phyloP scores from a whole-genome alignment of 1,140 invertebrate species.

The Lepidurus arcticus region DNA sequence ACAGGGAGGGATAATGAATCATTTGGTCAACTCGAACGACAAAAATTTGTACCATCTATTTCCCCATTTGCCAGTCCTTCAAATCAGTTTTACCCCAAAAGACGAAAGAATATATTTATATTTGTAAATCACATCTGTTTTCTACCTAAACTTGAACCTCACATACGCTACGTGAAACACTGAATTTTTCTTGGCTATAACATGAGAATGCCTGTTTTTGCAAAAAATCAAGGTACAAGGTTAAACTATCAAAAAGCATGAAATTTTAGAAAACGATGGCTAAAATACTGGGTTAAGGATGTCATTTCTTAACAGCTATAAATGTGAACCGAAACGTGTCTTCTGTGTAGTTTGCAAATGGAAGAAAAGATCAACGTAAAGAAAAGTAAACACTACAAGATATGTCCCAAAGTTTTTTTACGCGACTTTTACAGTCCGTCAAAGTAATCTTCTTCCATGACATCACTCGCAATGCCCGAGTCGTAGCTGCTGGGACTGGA shows the following conservation, averaged over 20 bases:
- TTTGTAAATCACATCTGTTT: background rate
- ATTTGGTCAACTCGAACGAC: background rate
- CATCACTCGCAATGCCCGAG: background rate
- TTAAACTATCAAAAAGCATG: background rate
- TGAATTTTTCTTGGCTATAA: conserved; percentile 19
- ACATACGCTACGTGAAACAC: background rate
- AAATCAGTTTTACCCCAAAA: background rate
- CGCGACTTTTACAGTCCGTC: background rate
- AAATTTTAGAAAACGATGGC: background rate
- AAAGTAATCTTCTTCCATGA: conserved; percentile 13
- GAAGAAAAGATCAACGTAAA: no score
- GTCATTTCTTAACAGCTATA: background rate
- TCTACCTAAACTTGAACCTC: background rate
- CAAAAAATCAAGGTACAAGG: background rate
- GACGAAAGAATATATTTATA: background rate
- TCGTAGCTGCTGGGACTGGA: background rate
- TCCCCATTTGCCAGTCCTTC: background rate
- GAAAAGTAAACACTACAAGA: no score
- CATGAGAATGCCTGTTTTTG: background rate
- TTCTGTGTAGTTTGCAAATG: no score
- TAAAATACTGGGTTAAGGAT: conserved; percentile 2
- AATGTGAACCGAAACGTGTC: background rate
- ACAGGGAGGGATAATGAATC: background rate
- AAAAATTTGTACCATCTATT: conserved; percentile 16
- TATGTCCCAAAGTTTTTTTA: no score